Base-by-base conservation (phyloP, 2,797 vertebrate species). In the Galaxias olidus region DNA sequence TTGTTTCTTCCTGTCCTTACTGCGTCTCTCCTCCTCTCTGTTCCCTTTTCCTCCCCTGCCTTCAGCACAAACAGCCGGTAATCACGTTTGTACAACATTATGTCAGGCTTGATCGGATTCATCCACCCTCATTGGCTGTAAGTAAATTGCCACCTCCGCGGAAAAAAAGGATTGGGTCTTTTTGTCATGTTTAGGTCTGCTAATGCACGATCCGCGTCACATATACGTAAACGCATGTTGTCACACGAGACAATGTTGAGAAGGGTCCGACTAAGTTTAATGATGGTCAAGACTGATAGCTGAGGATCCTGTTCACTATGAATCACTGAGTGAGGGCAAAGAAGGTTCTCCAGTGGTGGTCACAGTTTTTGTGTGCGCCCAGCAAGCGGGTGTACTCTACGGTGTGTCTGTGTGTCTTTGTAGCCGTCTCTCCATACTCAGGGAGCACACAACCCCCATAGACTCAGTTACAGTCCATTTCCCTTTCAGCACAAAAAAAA, bases 71-170 rank as follows among this genome's bases (percentile, higher is more conserved):
- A 72, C 73, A 59, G 78, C 76, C 47, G 85, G 80, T 88, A 86
- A 88, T 89, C 88, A 83, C 77, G 74, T 90, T 89, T 88, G 80
- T 85, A 86, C 74, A 80, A 87, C 84, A 88, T 77, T 68, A 65
- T 84, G 84, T 82, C 85, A 81, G 51, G 47, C 77, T 85, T 84
- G 79, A 85, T 82, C 61, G 59, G 74, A 88, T 87, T 86, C 83
- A 45, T 74, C 84, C 74, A 77, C 85, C 82, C 71, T 46, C 74
- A 70, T 84, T 77, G 66, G 47, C 59, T 5, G 59, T 40, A 12
- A 19, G 47, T 15, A 61, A 61, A 61, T 30, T 69, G 78, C 85
- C 79, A 78, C 85, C 87, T 84, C 77, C 72, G 65, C 85, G 80
- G 67, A 81, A 88, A 84, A 78, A 60, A 76, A 60, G 77, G 75